Conservation (phyloP, 2,888 invertebrate genomes). For the Hyalella azteca region DNA sequence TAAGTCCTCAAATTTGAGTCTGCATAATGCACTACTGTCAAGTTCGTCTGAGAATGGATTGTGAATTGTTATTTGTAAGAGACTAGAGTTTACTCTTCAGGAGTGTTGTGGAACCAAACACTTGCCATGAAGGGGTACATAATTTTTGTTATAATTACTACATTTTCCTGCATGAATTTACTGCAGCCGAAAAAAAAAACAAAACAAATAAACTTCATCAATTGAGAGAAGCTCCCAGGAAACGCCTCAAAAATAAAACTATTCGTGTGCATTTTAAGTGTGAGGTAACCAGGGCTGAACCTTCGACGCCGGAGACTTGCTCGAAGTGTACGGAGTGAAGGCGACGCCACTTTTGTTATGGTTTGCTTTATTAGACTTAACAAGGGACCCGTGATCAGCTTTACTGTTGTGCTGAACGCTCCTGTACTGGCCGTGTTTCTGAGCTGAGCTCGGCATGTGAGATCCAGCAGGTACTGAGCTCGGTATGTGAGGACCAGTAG, state of each 20-base stretch:
- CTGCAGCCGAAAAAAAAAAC: not conserved
- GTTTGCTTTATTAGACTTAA: not conserved
- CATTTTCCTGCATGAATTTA: not conserved
- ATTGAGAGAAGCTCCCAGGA: not conserved
- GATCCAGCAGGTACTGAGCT: too few relatives aligned
- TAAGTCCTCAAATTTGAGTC: too few relatives aligned
- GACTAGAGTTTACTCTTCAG: too few relatives aligned
- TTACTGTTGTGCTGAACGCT: not conserved
- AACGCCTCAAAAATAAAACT: not conserved
- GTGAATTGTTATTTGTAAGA: too few relatives aligned
- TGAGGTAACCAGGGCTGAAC: slow-evolving; percentile 17
- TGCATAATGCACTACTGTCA: too few relatives aligned
- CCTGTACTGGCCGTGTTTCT: not conserved
- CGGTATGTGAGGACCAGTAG: too few relatives aligned
- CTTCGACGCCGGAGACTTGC: slow-evolving; percentile 7
- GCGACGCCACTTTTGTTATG: slow-evolving; percentile 18
- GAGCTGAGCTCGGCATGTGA: not conserved
- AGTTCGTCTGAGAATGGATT: too few relatives aligned
- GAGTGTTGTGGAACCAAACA: too few relatives aligned
- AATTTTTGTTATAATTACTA: too few relatives aligned
- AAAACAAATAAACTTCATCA: not conserved
- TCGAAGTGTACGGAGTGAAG: not conserved
- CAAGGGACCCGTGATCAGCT: not conserved
- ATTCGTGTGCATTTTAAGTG: not conserved
- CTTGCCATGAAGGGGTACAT: too few relatives aligned